These are phyloP conservation scores for Drosophila biarmipes DNA, from an alignment of 1,140 invertebrate species.

Conservation along the genomic window DNA sequence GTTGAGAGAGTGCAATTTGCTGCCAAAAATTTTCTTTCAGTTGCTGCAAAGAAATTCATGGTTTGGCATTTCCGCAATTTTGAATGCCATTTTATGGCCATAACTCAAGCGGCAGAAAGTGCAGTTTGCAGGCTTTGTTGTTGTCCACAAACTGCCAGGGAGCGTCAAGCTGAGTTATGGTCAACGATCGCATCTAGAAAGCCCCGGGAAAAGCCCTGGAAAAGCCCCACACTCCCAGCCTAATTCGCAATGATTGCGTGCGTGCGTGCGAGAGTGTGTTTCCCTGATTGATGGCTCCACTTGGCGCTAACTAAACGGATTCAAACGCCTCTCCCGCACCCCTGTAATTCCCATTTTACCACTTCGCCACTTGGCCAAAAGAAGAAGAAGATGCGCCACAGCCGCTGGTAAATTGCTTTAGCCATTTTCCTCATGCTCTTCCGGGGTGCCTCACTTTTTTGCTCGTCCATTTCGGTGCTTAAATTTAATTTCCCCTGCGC, in stretches of 20 bases:
- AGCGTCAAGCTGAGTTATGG: constrained; percentile 48
- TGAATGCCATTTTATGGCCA: constrained; percentile 53
- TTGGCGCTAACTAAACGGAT: constrained; percentile 68
- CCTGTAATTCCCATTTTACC: constrained; percentile 36
- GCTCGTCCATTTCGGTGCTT: constrained; percentile 41
- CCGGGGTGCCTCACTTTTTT: constrained; percentile 14
- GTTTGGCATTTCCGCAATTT: constrained; percentile 49
- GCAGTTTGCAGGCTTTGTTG: constrained; percentile 21
- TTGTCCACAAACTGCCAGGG: constrained; percentile 40
- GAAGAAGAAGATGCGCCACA: constrained; percentile 24
- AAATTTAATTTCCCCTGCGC: constrained; percentile 74
- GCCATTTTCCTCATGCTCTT: constrained; percentile 34
- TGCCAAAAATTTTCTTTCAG: constrained; percentile 23
- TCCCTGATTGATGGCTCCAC: constrained; percentile 68
- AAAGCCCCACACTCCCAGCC: neutral
- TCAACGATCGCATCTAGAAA: constrained; percentile 28
- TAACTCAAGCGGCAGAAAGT: constrained; percentile 37
- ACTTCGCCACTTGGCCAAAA: constrained; percentile 14
- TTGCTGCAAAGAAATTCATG: constrained; percentile 37
- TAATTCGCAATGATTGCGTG: constrained; percentile 29
- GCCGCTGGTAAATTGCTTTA: constrained; percentile 40
- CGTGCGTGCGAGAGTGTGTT: constrained; percentile 49
- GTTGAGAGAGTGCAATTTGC: constrained; percentile 14
- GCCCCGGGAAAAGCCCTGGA: neutral
- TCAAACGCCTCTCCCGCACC: constrained; percentile 9